Evolutionary conservation across 2,113 vertebrate species (phyloP).

Genomic region (Pomatostomus ruficeps): DNA sequence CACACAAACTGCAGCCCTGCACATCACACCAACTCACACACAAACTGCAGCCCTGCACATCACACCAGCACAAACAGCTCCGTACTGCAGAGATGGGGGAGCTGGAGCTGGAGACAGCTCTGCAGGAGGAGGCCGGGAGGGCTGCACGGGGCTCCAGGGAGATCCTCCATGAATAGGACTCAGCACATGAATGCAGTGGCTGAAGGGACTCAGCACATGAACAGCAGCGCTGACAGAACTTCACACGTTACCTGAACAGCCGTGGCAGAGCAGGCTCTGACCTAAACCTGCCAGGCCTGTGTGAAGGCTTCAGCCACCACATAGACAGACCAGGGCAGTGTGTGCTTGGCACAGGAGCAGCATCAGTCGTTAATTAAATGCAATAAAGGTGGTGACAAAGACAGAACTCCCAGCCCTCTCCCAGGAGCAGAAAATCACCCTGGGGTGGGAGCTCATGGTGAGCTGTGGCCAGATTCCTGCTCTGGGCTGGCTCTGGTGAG

Average conservation of each 20-base stretch:
- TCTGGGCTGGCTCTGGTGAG: background rate
- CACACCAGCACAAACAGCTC: fast-evolving
- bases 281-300: background rate
- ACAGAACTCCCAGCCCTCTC: background rate
- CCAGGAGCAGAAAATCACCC: background rate
- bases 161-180: fast-evolving
- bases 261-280: background rate
- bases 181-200: background rate
- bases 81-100: background rate
- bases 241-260: fast-evolving
- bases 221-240: fast-evolving
- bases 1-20: no score
- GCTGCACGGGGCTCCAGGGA: fast-evolving
- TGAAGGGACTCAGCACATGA: background rate
- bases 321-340: fast-evolving
- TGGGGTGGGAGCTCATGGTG: fast-evolving
- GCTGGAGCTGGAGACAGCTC: background rate
- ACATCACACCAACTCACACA: no score
- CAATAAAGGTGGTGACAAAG: background rate
- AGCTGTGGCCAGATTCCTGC: background rate
- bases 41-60: background rate
- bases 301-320: background rate
- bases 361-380: no score
- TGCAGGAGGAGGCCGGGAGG: background rate
- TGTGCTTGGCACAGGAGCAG: background rate